Evolutionary conservation across 2,888 invertebrate genomes (phyloP).

Genomic region (Portevinia maculata): DNA sequence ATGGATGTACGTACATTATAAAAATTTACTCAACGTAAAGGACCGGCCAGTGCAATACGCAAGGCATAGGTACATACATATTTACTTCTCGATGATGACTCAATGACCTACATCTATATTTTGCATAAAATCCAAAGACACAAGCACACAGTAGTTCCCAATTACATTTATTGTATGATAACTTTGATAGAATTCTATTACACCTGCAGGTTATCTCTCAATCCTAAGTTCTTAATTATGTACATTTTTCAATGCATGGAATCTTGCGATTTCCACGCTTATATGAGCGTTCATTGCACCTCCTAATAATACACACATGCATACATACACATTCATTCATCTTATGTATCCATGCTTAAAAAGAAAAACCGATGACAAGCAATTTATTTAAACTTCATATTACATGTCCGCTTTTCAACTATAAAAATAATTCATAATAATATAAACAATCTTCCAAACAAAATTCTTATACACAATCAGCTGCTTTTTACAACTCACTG

Average conservation of each 20-base stretch:
- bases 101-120: not conserved
- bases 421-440: constrained; percentile 1
- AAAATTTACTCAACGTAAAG: too few relatives aligned
- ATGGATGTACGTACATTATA: too few relatives aligned
- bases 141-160: too few relatives aligned
- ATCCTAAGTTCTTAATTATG: too few relatives aligned
- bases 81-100: not conserved
- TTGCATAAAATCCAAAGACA: not conserved
- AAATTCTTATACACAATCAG: constrained; percentile 51
- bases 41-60: not conserved
- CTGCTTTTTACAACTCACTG: constrained; percentile 33
- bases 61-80: too few relatives aligned
- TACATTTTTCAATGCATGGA: not conserved
- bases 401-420: not conserved
- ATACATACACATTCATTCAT: not conserved
- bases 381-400: not conserved
- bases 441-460: constrained; percentile 17
- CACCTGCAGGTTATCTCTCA: too few relatives aligned
- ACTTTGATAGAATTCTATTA: too few relatives aligned
- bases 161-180: too few relatives aligned
- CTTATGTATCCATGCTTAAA: not conserved
- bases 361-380: not conserved
- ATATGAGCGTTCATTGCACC: constrained; percentile 7
- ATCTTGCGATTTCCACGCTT: not conserved
- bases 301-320: not conserved